Conservation (phyloP, 1,140 invertebrate genomes). For the Drosophila nikananu region DNA sequence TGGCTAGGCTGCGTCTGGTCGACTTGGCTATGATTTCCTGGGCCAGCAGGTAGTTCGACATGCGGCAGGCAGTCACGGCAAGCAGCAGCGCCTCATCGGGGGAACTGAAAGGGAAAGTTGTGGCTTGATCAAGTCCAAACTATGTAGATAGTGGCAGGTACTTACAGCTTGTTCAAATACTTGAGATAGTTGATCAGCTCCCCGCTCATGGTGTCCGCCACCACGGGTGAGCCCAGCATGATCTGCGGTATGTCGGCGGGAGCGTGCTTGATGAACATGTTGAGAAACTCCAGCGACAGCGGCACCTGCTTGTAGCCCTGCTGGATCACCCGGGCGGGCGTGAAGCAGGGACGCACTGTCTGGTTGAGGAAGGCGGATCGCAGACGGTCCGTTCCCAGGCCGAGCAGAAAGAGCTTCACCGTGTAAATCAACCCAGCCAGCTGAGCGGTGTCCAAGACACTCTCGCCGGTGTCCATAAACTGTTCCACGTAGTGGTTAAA, state of each 20-base stretch:
- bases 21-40: constrained; percentile 71
- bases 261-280: constrained; percentile 79
- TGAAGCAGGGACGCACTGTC: constrained; percentile 70
- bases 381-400: constrained; percentile 72
- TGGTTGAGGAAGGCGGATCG: constrained; percentile 76
- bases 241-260: constrained; percentile 72
- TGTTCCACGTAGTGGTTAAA: constrained; percentile 72
- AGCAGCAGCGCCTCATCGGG: constrained; percentile 74
- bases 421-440: constrained; percentile 76
- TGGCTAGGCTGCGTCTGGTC: constrained; percentile 61
- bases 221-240: constrained; percentile 76
- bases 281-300: constrained; percentile 76
- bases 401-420: constrained; percentile 72
- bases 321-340: constrained; percentile 63
- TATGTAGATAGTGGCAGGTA: not conserved
- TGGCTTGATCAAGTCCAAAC: not conserved
- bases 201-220: constrained; percentile 79
- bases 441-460: constrained; percentile 43
- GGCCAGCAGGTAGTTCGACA: constrained; percentile 81
- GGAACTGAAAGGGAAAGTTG: constrained; percentile 33
- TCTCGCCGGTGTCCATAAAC: constrained; percentile 34
- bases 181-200: constrained; percentile 81
- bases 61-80: constrained; percentile 78
- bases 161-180: constrained; percentile 71
- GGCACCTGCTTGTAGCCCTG: constrained; percentile 77